These are phyloP conservation scores for Zosterops pallidus DNA, from an alignment of 2,113 vertebrate species.

Conservation along the genomic window DNA sequence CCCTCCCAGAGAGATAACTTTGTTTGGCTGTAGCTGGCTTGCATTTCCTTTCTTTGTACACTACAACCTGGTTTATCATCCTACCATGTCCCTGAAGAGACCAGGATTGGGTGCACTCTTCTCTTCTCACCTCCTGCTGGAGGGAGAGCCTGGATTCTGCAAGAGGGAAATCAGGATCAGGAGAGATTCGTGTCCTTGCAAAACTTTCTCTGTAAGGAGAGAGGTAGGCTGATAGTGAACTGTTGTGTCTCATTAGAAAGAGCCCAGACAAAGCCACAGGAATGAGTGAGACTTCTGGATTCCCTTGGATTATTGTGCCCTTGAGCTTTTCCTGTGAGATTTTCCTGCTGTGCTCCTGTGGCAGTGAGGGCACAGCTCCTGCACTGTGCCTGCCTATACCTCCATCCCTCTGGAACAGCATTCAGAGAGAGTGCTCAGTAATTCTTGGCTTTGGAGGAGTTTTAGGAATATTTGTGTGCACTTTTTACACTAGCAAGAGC, in stretches of 20 bases:
- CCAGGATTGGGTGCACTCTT: not conserved
- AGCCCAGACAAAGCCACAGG: not conserved
- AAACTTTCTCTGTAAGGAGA: not conserved
- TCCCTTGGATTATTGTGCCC: not conserved
- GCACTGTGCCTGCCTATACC: not conserved
- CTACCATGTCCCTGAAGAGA: not conserved
- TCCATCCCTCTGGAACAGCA: not conserved
- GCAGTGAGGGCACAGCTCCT: not conserved
- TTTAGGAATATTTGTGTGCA: not conserved
- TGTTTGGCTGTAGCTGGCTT: not conserved
- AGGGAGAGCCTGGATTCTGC: not conserved
- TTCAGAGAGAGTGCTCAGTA: not conserved
- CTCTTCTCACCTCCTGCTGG: not conserved
- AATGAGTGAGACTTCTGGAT: not conserved
- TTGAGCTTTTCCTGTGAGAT: not conserved
- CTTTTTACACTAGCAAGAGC: not conserved
- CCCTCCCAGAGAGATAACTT: not conserved
- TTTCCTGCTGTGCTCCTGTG: not conserved
- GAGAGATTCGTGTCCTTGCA: not conserved
- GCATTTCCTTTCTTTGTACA: not conserved
- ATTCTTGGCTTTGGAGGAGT: not conserved
- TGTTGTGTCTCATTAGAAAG: not conserved
- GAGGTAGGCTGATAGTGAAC: not conserved
- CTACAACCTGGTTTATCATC: not conserved
- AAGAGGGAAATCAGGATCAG: not conserved